These are phyloP conservation scores for Lytechinus variegatus DNA, from an alignment of 35 echinoderm and acorn worm genomes.

Conservation along the genomic window DNA sequence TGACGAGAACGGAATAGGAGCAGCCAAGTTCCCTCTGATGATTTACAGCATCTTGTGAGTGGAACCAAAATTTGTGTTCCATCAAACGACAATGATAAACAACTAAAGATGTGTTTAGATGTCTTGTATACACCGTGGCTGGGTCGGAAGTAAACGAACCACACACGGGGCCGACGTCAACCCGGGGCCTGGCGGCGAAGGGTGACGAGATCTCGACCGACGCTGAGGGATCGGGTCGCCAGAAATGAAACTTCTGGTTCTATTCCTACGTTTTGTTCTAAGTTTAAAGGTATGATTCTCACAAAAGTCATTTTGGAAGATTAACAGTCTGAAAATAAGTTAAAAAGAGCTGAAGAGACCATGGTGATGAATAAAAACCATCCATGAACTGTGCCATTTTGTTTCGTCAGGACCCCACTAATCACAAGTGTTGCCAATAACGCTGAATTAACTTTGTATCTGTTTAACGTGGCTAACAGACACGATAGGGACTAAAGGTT, in stretches of 20 bases:
- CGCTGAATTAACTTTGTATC: no score
- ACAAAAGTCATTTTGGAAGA: background rate
- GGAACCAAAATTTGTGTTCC: constrained; percentile 35
- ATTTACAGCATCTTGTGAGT: background rate
- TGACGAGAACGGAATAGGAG: background rate
- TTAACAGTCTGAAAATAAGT: background rate
- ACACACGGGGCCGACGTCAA: background rate
- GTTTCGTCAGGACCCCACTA: no score
- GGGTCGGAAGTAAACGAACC: constrained; percentile 50
- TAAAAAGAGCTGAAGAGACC: no score
- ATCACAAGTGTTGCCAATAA: no score
- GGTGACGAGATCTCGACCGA: background rate
- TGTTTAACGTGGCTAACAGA: no score
- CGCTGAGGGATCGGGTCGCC: background rate
- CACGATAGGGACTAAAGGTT: no score
- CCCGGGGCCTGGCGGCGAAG: background rate
- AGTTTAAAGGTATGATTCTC: background rate
- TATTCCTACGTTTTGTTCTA: background rate
- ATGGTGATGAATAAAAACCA: no score
- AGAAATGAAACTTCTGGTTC: background rate
- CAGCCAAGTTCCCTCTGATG: background rate
- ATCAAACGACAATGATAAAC: constrained; percentile 46
- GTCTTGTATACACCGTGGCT: constrained; percentile 2
- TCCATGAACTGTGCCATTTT: no score
- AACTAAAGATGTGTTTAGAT: constrained; percentile 40